Base-by-base conservation (phyloP, 2,113 vertebrate species). In the Salvelinus namaycush region DNA sequence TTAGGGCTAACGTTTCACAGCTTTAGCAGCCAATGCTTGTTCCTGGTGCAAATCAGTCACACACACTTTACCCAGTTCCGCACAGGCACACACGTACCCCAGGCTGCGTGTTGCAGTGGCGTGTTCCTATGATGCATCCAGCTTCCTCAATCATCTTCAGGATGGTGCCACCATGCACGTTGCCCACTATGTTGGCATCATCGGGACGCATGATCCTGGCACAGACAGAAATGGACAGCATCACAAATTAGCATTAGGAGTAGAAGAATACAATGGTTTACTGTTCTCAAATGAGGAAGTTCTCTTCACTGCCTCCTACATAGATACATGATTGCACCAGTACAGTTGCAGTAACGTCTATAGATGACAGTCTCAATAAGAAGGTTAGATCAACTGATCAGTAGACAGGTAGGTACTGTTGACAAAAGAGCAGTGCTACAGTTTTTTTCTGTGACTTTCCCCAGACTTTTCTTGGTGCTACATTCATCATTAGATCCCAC, bases 91-190 rank as follows among this genome's bases (percentile, higher is more conserved):
- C 31, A 48, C 94, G 74, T 83, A 97, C 97, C 92, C 93, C 95
- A 0, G 87, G 84, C 87, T 95, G 94, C 24, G 91, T 94, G 86
- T 99, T 99, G 87, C 97, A 99, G 88, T 99, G 97, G 2, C 96
- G 95, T 0, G 96, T 98, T 80, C 97, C 93, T 54, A 98, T 95
- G 83, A 99, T 97, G 88, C 94, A 94, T 2, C 97, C 97, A 0
- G 97, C 97, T 81, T 99, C 97, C 90, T 99, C 97, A 0, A 99
- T 98, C 96, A 99, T 98, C 92, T 97, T 98, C 83, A 99, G 91
- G 87, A 99, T 95, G 74, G 92, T 97, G 16, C 97, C 97, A 0
- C 97, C 97, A 0, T 99, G 97, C 39, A 98, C 96, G 0, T 97
- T 98, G 2, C 97, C 97, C 0, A 94, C 95, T 0, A 98, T 84